Evolutionary conservation across 2,797 vertebrate genomes (phyloP).

Genomic region (Luscinia megarhynchos): DNA sequence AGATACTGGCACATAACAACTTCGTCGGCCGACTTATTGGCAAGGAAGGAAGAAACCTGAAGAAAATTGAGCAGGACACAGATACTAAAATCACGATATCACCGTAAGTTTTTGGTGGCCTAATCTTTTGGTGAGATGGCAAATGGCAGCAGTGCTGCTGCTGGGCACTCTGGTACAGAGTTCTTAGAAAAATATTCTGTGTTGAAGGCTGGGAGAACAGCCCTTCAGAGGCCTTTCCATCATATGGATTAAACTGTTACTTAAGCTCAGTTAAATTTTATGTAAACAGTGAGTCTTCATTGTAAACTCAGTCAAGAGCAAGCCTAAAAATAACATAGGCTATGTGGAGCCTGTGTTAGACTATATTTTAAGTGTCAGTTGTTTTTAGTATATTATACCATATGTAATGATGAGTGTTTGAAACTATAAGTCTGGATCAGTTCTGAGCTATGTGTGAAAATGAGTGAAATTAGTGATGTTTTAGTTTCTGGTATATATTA

Average conservation of each 20-base stretch:
- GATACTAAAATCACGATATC: conserved; percentile 99
- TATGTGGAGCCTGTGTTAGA: neutral
- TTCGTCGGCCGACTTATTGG: conserved; percentile 97
- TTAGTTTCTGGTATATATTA: neutral
- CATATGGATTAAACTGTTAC: neutral
- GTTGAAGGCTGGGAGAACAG: neutral
- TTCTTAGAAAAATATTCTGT: neutral
- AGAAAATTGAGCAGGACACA: conserved; percentile 98
- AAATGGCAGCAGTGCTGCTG: neutral
- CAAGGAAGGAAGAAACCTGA: conserved; percentile 97
- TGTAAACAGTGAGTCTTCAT: conserved; percentile 6
- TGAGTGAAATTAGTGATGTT: neutral
- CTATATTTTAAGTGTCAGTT: neutral
- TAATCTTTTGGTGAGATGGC: neutral
- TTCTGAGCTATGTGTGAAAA: conserved; percentile 15
- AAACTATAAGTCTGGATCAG: neutral
- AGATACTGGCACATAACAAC: conserved; percentile 98
- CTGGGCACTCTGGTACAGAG: neutral
- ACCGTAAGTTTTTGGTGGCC: conserved; percentile 83
- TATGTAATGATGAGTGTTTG: neutral
- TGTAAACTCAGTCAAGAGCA: conserved; percentile 24
- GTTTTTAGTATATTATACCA: neutral
- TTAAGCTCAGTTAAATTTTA: conserved; percentile 1
- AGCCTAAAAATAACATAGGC: conserved; percentile 8
- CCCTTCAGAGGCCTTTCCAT: neutral